These are phyloP conservation scores for Cavia aperea DNA, from an alignment of 2,113 vertebrate genomes.

Conservation along the genomic window DNA sequence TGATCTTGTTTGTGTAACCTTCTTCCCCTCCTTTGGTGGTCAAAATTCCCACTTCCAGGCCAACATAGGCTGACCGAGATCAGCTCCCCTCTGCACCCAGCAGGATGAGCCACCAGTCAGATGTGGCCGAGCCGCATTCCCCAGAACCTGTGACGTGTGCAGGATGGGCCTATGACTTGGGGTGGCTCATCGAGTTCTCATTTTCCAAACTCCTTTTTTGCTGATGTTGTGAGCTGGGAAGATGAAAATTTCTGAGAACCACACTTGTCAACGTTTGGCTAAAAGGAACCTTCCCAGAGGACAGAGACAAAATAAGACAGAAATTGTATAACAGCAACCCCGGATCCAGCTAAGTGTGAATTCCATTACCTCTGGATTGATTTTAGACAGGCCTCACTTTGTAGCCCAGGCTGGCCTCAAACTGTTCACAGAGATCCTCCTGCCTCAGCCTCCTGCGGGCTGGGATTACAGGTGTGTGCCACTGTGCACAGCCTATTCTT, in stretches of 20 bases:
- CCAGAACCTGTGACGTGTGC: background rate
- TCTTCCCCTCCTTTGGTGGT: background rate
- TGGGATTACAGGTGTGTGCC: background rate
- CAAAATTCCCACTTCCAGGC: background rate
- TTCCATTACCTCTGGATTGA: background rate
- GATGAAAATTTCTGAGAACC: background rate
- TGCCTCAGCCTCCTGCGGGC: background rate
- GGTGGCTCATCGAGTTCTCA: background rate
- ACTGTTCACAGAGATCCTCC: background rate
- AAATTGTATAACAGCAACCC: background rate
- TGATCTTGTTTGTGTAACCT: background rate
- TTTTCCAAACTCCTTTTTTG: conserved; percentile 5
- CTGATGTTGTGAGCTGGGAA: background rate
- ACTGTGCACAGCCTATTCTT: background rate
- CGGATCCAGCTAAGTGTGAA: conserved; percentile 1
- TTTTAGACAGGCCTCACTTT: background rate
- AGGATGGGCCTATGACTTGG: background rate
- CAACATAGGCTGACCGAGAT: background rate
- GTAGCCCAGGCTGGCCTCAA: background rate
- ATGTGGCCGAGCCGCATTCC: background rate
- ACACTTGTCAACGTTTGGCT: background rate
- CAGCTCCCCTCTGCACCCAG: background rate
- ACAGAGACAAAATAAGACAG: background rate
- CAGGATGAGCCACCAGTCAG: background rate
- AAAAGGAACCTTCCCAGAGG: background rate